phyloP scores from a whole-genome alignment of 2,797 vertebrate species.

The Phalanger gymnotis region DNA sequence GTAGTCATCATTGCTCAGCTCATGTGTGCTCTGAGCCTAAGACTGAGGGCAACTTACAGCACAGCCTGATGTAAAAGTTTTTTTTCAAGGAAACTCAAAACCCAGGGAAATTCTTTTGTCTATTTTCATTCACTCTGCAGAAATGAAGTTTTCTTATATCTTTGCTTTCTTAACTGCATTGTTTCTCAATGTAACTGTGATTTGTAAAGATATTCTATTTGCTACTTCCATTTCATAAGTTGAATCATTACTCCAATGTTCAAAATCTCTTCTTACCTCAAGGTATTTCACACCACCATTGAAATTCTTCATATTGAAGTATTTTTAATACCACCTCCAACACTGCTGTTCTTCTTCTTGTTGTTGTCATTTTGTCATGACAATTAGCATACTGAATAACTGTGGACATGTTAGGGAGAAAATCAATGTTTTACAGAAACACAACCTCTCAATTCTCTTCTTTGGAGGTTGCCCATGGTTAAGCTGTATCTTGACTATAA shows the following conservation, averaged over 20 bases:
- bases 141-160: background rate
- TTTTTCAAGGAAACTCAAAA: background rate
- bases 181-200: slow-evolving; percentile 33
- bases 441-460: background rate
- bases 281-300: slow-evolving; percentile 22
- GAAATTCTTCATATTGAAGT: background rate
- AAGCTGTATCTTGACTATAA: slow-evolving; percentile 11
- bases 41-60: background rate
- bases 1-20: background rate
- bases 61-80: background rate
- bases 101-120: slow-evolving; percentile 13
- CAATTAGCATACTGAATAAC: background rate
- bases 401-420: slow-evolving; percentile 17
- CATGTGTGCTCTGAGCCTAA: background rate
- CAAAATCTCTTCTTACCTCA: slow-evolving; percentile 3
- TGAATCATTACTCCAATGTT: slow-evolving; percentile 55
- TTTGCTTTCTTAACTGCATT: slow-evolving; percentile 44
- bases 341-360: background rate
- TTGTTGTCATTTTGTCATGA: slow-evolving; percentile 30
- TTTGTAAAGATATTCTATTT: slow-evolving; percentile 47
- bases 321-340: slow-evolving; percentile 22
- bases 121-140: background rate
- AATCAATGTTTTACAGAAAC: slow-evolving; percentile 4
- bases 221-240: slow-evolving; percentile 40
- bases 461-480: slow-evolving; percentile 25